Evolutionary conservation across 2,888 invertebrate genomes (phyloP).

Genomic region (Choreutis nemorana): DNA sequence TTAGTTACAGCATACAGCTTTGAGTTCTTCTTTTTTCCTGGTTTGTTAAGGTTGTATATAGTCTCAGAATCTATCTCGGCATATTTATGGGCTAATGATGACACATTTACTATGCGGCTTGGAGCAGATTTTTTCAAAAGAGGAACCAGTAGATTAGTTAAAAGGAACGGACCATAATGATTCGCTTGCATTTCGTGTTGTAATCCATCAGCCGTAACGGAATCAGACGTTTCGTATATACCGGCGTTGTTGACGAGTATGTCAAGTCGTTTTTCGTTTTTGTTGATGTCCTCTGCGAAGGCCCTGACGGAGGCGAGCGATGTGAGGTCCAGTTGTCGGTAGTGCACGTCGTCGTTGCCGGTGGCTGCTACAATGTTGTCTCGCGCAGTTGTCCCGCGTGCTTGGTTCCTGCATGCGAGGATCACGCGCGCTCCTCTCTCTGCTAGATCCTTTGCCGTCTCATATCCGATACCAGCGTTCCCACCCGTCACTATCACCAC

Average conservation of each 20-base stretch:
- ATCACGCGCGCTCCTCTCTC: slow-evolving; percentile 78
- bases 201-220: slow-evolving; percentile 67
- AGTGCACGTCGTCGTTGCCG: slow-evolving; percentile 33
- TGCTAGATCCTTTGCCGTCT: slow-evolving; percentile 76
- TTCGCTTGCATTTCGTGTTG: slow-evolving; percentile 64
- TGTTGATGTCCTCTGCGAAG: slow-evolving; percentile 66
- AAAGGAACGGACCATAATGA: slow-evolving; percentile 72
- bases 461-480: slow-evolving; percentile 81
- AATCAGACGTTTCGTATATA: slow-evolving; percentile 33
- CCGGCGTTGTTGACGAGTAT: slow-evolving; percentile 72
- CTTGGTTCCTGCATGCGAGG: slow-evolving; percentile 74
- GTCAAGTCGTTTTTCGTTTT: slow-evolving; percentile 59
- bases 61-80: slow-evolving; percentile 26
- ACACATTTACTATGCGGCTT: slow-evolving; percentile 41
- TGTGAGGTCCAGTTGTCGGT: slow-evolving; percentile 51
- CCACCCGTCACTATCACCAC: slow-evolving; percentile 86
- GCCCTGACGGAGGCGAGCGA: slow-evolving; percentile 63
- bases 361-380: slow-evolving; percentile 25
- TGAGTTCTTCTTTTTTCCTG: slow-evolving; percentile 15
- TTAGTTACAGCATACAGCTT: slow-evolving; percentile 17
- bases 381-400: slow-evolving; percentile 53
- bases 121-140: slow-evolving; percentile 37
- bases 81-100: slow-evolving; percentile 28
- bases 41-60: slow-evolving; percentile 30
- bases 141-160: slow-evolving; percentile 68